These are phyloP conservation scores for Meloidogyne exigua DNA, from an alignment of 1,140 invertebrate species.

Conservation along the genomic window DNA sequence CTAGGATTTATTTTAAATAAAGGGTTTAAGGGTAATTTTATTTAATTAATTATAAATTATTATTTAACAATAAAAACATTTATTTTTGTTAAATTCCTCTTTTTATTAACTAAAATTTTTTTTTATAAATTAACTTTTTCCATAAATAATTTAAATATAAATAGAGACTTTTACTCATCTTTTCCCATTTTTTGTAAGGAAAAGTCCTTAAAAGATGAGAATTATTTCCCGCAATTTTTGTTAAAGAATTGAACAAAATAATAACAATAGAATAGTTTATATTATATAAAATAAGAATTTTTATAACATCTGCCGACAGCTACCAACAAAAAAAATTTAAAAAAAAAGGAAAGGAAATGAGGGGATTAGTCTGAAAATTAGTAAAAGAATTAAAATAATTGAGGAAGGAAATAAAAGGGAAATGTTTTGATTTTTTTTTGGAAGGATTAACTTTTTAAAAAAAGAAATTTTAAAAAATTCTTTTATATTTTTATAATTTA, in stretches of 20 bases:
- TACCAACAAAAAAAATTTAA: not conserved
- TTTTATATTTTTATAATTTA: not conserved
- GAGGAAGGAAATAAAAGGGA: not conserved
- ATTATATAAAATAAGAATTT: too few species aligned
- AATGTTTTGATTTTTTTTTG: not conserved
- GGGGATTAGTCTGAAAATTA: conserved; percentile 19
- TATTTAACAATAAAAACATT: too few species aligned
- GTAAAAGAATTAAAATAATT: conserved; percentile 3
- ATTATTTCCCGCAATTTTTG: conserved; percentile 31
- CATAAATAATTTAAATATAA: too few species aligned
- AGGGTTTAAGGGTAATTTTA: too few species aligned
- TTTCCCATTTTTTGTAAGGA: not conserved
- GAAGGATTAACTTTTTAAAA: not conserved
- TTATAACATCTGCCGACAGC: conserved; percentile 26
- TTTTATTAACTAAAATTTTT: too few species aligned
- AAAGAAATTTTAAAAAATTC: not conserved
- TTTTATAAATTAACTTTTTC: too few species aligned
- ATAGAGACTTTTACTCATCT: too few species aligned
- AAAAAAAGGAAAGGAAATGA: conserved; percentile 1
- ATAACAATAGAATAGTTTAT: not conserved
- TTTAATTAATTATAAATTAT: too few species aligned
- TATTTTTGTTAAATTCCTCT: too few species aligned
- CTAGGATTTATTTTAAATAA: too few species aligned
- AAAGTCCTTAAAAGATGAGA: not conserved
- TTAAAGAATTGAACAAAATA: not conserved